Evolutionary conservation across 2,113 vertebrate genomes (phyloP).

Genomic region (Lutjanus erythropterus): DNA sequence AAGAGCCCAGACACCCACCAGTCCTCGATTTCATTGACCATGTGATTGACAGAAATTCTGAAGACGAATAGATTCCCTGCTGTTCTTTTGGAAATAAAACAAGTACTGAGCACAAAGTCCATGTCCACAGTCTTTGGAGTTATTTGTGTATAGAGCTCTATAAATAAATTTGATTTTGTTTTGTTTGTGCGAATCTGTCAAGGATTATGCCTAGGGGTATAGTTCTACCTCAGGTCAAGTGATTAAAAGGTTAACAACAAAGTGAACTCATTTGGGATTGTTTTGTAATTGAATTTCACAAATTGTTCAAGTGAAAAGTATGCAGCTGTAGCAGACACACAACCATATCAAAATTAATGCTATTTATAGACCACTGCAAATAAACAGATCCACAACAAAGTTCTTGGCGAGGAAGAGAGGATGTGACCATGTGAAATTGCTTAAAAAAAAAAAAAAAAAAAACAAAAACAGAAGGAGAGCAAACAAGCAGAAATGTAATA

Average conservation of each 20-base stretch:
- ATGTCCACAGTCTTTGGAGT: not conserved
- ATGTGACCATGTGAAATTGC: constrained; percentile 41
- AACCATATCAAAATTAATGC: not conserved
- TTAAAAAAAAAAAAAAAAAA: not conserved
- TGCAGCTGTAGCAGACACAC: constrained; percentile 3
- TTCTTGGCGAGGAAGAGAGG: constrained; percentile 11
- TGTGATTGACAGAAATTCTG: constrained; percentile 59
- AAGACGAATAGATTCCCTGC: constrained; percentile 60
- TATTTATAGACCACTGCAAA: constrained; percentile 43
- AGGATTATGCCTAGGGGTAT: not conserved
- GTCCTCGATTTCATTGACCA: constrained; percentile 52
- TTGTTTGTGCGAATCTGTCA: not conserved
- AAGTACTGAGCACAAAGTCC: constrained; percentile 13
- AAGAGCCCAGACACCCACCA: constrained; percentile 56
- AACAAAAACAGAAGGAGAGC: constrained; percentile 39
- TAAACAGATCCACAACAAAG: constrained; percentile 23
- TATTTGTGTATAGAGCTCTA: constrained; percentile 22
- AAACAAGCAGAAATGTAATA: constrained; percentile 61
- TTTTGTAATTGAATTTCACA: not conserved
- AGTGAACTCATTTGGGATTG: not conserved
- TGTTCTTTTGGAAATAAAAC: constrained; percentile 62
- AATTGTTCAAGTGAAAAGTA: constrained; percentile 6
- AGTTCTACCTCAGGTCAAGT: not conserved
- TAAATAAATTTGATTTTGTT: constrained; percentile 35
- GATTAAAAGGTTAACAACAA: not conserved